Evolutionary conservation across 2,888 invertebrate species (phyloP).

Genomic region (Himalopsyche japonica): DNA sequence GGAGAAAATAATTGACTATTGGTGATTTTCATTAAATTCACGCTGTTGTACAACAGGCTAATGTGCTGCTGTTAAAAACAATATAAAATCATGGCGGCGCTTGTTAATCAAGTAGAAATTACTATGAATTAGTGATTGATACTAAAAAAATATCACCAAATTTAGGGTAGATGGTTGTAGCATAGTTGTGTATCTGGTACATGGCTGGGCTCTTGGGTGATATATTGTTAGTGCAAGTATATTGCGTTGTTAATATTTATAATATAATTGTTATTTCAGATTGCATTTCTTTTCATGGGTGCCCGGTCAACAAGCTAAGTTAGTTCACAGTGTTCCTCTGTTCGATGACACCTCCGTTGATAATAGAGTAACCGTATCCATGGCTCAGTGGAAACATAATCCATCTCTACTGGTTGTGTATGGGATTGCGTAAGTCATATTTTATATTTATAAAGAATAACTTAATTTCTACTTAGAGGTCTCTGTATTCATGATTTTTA

Average conservation of each 20-base stretch:
- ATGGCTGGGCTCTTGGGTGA: too few species aligned
- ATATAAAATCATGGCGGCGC: too few species aligned
- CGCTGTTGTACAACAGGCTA: too few species aligned
- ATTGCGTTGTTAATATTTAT: constrained; percentile 43
- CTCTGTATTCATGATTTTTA: background rate
- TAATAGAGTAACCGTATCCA: constrained; percentile 62
- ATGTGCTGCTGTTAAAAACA: too few species aligned
- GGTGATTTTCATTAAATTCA: background rate
- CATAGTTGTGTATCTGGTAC: too few species aligned
- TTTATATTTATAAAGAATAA: background rate
- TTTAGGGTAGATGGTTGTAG: too few species aligned
- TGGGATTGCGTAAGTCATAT: constrained; percentile 57
- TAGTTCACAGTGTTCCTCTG: constrained; percentile 61
- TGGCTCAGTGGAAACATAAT: constrained; percentile 67
- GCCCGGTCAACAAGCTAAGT: constrained; percentile 51
- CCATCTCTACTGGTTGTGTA: constrained; percentile 63
- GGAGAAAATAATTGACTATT: too few species aligned
- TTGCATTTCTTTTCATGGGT: constrained; percentile 59
- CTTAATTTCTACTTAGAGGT: background rate
- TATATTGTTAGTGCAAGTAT: too few species aligned
- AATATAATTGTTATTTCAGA: constrained; percentile 43
- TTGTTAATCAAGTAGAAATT: too few species aligned
- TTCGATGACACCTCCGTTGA: constrained; percentile 67
- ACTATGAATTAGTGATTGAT: too few species aligned
- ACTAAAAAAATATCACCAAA: too few species aligned